Base-by-base conservation (phyloP, 2,113 vertebrate species). In the Paedocypris sp. region DNA sequence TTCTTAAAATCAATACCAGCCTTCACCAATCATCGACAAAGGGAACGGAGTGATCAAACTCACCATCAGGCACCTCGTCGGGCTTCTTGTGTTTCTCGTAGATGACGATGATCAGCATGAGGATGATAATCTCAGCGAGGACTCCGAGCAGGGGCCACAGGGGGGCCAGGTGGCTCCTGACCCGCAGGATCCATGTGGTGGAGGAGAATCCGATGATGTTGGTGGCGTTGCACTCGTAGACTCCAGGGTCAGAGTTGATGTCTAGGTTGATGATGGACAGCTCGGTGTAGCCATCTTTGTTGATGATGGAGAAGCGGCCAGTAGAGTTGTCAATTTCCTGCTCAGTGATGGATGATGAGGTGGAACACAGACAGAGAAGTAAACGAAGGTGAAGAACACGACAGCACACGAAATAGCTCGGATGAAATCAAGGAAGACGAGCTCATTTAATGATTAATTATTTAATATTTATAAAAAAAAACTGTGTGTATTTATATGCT, bases 61-160 rank as follows among this genome's bases (percentile, higher is more conserved):
- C 87, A 99, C 95, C 95, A 2, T 99, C 95, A 69, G 89, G 90
- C 68, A 96, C 83, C 51, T 99, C 95, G 9, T 99, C 95, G 0
- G 95, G 93, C 86, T 91, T 86, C 93, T 98, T 99, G 73, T 91
- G 89, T 81, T 98, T 99, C 87, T 99, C 95, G 46, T 98, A 98
- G 64, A 99, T 77, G 60, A 98, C 90, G 56, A 99, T 99, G 87
- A 99, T 94, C 82, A 97, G 60, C 41, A 95, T 81, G 39, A 99
- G 88, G 75, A 99, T 88, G 65, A 98, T 82, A 59, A 99, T 91
- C 80, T 99, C 95, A 1, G 88, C 88, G 83, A 99, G 70, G 64
- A 99, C 91, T 23, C 95, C 95, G 77, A 99, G 70, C 36, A 99
- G 92, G 64, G 95, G 95, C 95, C 95, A 99, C 15, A 99, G 78